phyloP scores from a whole-genome alignment of 2,888 invertebrate species.

The Trisateles emortualis region DNA sequence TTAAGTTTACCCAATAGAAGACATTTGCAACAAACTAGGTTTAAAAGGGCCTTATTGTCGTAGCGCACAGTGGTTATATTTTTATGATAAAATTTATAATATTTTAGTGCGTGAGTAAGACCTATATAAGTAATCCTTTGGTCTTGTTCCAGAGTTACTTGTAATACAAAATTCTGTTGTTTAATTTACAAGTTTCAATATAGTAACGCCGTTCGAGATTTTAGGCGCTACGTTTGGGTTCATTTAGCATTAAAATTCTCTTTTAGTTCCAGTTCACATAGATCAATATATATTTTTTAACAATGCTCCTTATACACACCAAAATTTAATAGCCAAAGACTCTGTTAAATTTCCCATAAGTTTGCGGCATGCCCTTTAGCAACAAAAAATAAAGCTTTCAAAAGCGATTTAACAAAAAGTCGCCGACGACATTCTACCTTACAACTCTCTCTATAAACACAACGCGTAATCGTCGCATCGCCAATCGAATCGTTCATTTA shows the following conservation, averaged over 20 bases:
- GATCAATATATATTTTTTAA: background rate
- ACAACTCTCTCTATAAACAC: constrained; percentile 80
- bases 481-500: constrained; percentile 81
- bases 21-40: background rate
- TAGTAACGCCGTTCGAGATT: too few relatives aligned
- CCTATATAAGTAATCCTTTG: too few relatives aligned
- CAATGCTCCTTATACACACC: constrained; percentile 12
- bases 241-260: too few relatives aligned
- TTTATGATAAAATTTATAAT: too few relatives aligned
- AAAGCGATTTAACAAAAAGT: constrained; percentile 67
- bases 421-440: constrained; percentile 77
- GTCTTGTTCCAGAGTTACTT: too few relatives aligned
- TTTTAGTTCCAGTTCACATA: too few relatives aligned
- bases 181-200: too few relatives aligned
- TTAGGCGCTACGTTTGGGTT: too few relatives aligned
- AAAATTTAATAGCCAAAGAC: constrained; percentile 29
- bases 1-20: constrained; percentile 1
- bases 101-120: too few relatives aligned
- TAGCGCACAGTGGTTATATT: too few relatives aligned
- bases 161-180: too few relatives aligned
- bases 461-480: constrained; percentile 77
- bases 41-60: too few relatives aligned
- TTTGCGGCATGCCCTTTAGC: constrained; percentile 48
- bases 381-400: constrained; percentile 53
- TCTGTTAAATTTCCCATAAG: constrained; percentile 30